Base-by-base conservation (phyloP, 2,113 vertebrate species). In the Lamprotornis superbus region DNA sequence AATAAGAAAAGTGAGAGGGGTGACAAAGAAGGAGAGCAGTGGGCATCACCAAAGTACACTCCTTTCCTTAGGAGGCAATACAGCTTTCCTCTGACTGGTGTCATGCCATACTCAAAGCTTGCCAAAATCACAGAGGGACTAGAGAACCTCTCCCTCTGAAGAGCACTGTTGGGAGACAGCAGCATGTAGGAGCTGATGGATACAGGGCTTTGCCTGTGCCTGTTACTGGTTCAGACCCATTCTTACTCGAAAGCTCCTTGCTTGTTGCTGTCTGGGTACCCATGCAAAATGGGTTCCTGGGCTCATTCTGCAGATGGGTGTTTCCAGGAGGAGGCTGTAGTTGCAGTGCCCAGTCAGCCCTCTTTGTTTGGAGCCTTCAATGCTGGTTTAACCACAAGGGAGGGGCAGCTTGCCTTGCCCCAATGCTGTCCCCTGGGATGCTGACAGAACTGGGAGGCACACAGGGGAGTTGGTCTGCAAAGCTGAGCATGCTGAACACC, bases 11-110 rank as follows among this genome's bases (percentile, higher is more conserved):
- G 35, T 1, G 1, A 65, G 59, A 76, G 25, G 10, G 10, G 7
- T 67, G 47, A 87, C 47, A 70, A 50, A 28, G 33, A 80, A 61
- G 53, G 19, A 25, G 19, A 61, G 11, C 0, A 0, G 17, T 2
- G 5, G 12, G 18, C 9, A 2, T 33, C 46, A 63, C 52, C 52
- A 42, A 9, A 12, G 33, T 10, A 27, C 42, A 25, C 25, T 50
- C 17, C n/a, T 60, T 69, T 85, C 30, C 57, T 75, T 12, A 55
- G 12, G 15, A 81, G 28, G 60, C 24, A 65, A 57, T 21, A 22
- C 9, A 10, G 39, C n/a, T 88, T 67, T 44, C 31, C 23, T 47
- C 87, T 56, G 19, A 9, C 37, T n/a, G 21, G 20, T 75, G 9
- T 57, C 52, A 55, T 16, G 22, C n/a, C 7, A 3, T 21, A 67